Percentiles rank a stretch among this genome's conserved stretches.
These are phyloP conservation scores for Beris morrisii DNA, from an alignment of 2,888 invertebrate species.

Conservation along the genomic window DNA sequence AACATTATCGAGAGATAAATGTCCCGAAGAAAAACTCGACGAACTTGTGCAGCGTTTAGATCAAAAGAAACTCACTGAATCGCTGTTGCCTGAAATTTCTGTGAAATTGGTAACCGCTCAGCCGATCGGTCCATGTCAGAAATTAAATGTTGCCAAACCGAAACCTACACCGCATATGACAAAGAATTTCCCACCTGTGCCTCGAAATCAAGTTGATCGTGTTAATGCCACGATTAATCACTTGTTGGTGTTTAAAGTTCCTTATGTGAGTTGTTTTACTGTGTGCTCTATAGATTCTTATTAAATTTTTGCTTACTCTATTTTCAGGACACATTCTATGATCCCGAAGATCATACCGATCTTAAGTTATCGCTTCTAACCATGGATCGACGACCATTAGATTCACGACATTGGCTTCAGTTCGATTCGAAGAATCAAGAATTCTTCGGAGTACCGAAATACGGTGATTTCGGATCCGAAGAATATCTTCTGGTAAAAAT, in stretches of 20 bases:
- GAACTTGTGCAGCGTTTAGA: conserved; percentile 63
- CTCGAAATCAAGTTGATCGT: conserved; percentile 82
- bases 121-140: conserved; percentile 70
- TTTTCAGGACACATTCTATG: conserved; percentile 82
- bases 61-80: conserved; percentile 60
- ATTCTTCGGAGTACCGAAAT: conserved; percentile 82
- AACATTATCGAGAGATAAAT: conserved; percentile 74
- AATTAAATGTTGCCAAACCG: conserved; percentile 57
- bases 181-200: conserved; percentile 73
- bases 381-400: conserved; percentile 69
- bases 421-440: conserved; percentile 87
- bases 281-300: not conserved
- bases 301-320: conserved; percentile 20
- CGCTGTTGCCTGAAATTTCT: conserved; percentile 67
- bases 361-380: conserved; percentile 74
- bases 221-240: conserved; percentile 82
- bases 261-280: conserved; percentile 61
- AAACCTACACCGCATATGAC: conserved; percentile 60
- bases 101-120: conserved; percentile 67
- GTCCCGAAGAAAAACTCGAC: conserved; percentile 75
- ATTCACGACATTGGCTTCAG: conserved; percentile 79
- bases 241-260: conserved; percentile 78
- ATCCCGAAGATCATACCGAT: conserved; percentile 81
- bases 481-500: conserved; percentile 71
- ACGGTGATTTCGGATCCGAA: conserved; percentile 70